These are phyloP conservation scores for Potamarius usumacintae DNA, from an alignment of 2,113 vertebrate species.

Conservation along the genomic window DNA sequence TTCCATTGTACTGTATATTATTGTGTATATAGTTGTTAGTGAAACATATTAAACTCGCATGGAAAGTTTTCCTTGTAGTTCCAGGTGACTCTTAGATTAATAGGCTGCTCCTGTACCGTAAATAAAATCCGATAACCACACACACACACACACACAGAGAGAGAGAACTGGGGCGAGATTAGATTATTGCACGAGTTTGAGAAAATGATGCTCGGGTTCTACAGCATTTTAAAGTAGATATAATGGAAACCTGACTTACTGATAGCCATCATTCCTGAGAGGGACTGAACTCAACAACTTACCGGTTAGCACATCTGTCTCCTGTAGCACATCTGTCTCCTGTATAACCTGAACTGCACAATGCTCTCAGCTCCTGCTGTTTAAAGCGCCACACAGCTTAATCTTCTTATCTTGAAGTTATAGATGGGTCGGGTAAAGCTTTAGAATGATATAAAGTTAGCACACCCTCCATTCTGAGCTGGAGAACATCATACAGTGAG, in stretches of 20 bases:
- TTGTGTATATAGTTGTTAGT: too few relatives aligned
- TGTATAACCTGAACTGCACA: background rate
- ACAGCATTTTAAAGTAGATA: background rate
- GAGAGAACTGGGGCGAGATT: background rate
- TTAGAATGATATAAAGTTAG: background rate
- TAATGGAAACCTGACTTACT: background rate
- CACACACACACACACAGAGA: too few relatives aligned
- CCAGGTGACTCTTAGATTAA: background rate
- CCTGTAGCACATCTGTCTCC: background rate
- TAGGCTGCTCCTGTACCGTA: background rate
- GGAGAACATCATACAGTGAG: background rate
- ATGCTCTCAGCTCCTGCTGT: background rate
- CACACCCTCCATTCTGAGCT: background rate
- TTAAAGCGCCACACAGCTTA: background rate
- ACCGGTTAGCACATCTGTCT: background rate
- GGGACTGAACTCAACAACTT: background rate
- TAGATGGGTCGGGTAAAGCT: background rate
- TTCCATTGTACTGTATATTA: background rate
- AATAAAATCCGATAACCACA: background rate
- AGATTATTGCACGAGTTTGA: background rate
- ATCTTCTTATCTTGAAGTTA: background rate
- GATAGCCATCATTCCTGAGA: background rate
- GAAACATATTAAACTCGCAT: background rate
- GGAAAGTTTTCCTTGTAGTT: background rate
- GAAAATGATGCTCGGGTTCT: background rate